These are phyloP conservation scores for Platorchestia sp. DNA, from an alignment of 1,140 invertebrate species.

Conservation along the genomic window DNA sequence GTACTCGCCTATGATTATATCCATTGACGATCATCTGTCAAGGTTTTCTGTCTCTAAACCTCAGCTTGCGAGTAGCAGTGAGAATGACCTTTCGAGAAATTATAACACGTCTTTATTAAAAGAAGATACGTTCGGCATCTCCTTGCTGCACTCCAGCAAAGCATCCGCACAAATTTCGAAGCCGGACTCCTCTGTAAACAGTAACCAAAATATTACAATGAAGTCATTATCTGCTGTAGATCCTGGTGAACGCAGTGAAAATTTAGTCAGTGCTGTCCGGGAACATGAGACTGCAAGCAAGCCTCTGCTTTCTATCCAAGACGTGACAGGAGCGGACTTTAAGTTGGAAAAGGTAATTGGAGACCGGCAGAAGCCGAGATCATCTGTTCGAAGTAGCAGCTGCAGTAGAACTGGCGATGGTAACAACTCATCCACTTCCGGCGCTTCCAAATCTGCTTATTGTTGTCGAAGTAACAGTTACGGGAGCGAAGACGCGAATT, in stretches of 20 bases:
- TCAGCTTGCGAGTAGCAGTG: neutral
- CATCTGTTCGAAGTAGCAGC: constrained; percentile 27
- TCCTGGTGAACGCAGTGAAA: neutral
- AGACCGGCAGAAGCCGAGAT: neutral
- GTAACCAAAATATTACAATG: neutral
- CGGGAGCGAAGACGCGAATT: neutral
- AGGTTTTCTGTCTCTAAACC: neutral
- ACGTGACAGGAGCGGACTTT: neutral
- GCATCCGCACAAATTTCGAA: neutral
- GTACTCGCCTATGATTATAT: neutral
- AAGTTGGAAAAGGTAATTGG: neutral
- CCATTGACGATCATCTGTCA: neutral
- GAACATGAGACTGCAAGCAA: neutral
- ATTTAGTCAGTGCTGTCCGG: neutral
- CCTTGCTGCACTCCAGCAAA: neutral
- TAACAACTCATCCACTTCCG: neutral
- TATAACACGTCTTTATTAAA: neutral
- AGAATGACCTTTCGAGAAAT: neutral
- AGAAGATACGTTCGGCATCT: neutral
- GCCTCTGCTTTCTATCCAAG: neutral
- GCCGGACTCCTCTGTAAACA: neutral
- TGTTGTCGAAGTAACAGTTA: neutral
- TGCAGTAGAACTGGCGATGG: neutral
- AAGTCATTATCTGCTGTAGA: neutral
- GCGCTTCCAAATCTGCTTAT: neutral